Conservation (phyloP, 2,888 invertebrate genomes). For the Cerceris ruficornis region DNA sequence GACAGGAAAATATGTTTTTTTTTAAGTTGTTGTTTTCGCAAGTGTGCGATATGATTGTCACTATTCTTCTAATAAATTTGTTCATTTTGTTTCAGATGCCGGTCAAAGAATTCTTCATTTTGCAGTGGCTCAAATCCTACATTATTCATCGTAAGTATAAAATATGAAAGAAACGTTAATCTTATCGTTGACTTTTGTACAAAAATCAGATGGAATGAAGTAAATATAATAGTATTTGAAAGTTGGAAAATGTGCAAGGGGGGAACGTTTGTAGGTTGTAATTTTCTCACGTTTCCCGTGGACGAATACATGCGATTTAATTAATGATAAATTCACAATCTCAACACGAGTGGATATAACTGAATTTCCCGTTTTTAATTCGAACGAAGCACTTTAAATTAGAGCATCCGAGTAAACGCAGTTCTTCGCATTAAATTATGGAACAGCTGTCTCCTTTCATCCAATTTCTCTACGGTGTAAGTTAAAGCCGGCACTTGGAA, state of each 20-base stretch:
- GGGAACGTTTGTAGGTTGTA: no score
- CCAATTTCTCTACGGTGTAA: constrained; percentile 41
- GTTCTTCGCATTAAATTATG: constrained; percentile 52
- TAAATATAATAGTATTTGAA: no score
- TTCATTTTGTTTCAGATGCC: constrained; percentile 18
- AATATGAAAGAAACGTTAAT: no score
- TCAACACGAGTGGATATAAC: constrained; percentile 35
- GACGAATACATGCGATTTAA: constrained; percentile 1
- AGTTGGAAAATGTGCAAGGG: no score
- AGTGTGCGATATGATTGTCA: neutral
- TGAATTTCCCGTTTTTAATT: constrained; percentile 37
- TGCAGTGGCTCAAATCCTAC: neutral
- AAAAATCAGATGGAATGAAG: no score
- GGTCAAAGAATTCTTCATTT: neutral
- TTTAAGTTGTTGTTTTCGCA: no score
- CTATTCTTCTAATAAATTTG: constrained; percentile 6
- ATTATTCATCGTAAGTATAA: neutral
- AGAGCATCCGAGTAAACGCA: constrained; percentile 49
- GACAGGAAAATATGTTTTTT: no score
- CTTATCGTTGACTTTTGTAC: no score
- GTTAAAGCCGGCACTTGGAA: constrained; percentile 50
- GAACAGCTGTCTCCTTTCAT: constrained; percentile 49
- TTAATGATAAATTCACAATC: constrained; percentile 32
- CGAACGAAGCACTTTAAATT: constrained; percentile 39
- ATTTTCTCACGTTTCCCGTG: neutral